Conservation (phyloP, 2,113 vertebrate species). For the Urocolius indicus region DNA sequence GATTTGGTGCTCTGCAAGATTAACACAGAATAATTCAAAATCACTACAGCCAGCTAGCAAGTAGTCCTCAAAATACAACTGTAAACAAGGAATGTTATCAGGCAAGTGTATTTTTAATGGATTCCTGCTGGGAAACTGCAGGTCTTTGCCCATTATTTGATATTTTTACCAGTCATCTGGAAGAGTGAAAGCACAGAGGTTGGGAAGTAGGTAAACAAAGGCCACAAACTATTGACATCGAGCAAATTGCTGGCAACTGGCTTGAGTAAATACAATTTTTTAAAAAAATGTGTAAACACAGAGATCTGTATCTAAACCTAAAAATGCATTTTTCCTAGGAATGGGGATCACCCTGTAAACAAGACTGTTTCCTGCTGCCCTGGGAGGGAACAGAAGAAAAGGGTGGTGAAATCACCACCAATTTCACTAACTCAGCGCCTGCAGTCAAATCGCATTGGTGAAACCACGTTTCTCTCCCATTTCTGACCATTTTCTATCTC, state of each 20-base stretch:
- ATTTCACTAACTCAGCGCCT: neutral
- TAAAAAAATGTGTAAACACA: neutral
- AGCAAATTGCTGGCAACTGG: neutral
- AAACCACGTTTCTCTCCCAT: neutral
- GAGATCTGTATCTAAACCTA: neutral
- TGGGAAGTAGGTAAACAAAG: neutral
- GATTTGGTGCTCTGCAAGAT: neutral
- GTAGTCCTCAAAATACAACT: neutral
- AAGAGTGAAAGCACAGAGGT: neutral
- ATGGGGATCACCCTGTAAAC: neutral
- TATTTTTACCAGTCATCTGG: neutral
- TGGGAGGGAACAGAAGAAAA: neutral
- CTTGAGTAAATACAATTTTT: neutral
- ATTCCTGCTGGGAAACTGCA: neutral
- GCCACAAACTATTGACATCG: fast-evolving
- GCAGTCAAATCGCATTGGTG: neutral
- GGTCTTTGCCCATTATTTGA: neutral
- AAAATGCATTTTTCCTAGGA: neutral
- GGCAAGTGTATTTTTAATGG: neutral
- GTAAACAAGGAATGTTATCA: neutral
- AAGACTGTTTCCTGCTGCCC: neutral
- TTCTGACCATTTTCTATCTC: neutral
- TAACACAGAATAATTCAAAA: neutral
- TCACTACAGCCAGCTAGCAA: neutral
- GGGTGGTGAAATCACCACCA: neutral